These are phyloP conservation scores for Urosaurus nigricauda DNA, from an alignment of 2,797 vertebrate species.

Conservation along the genomic window DNA sequence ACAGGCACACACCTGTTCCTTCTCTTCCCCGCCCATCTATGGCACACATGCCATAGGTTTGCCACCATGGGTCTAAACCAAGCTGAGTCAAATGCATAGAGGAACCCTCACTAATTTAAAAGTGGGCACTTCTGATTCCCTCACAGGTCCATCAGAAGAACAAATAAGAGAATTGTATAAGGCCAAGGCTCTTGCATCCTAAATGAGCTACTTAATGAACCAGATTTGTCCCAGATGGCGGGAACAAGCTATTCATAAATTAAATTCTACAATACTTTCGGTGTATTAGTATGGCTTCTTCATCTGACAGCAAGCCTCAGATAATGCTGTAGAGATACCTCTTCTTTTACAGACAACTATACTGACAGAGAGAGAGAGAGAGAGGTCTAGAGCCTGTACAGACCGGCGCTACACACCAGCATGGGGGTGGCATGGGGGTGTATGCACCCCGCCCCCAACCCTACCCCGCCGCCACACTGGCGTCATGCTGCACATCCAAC, in stretches of 20 bases:
- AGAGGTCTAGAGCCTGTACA: not conserved
- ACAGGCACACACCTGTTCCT: too few species aligned
- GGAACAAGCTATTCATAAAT: not conserved
- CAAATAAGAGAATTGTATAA: not conserved
- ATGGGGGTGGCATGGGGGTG: too few species aligned
- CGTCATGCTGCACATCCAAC: too few species aligned
- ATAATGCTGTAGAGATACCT: not conserved
- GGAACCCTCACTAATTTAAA: not conserved
- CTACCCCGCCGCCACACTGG: too few species aligned
- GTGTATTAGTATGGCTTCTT: not conserved
- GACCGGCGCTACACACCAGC: too few species aligned
- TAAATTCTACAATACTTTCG: not conserved
- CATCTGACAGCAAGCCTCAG: not conserved
- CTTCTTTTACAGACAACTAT: not conserved
- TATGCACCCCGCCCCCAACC: too few species aligned
- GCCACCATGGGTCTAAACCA: too few species aligned
- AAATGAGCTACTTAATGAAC: not conserved
- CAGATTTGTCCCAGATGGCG: not conserved
- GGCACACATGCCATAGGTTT: too few species aligned
- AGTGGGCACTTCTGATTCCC: not conserved
- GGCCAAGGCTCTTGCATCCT: not conserved
- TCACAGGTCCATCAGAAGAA: not conserved
- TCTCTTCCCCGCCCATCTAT: too few species aligned
- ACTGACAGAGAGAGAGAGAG: not conserved
- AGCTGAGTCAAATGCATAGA: not conserved